phyloP scores from a whole-genome alignment of 1,140 invertebrate genomes.

The Archegozetes longisetosus region DNA sequence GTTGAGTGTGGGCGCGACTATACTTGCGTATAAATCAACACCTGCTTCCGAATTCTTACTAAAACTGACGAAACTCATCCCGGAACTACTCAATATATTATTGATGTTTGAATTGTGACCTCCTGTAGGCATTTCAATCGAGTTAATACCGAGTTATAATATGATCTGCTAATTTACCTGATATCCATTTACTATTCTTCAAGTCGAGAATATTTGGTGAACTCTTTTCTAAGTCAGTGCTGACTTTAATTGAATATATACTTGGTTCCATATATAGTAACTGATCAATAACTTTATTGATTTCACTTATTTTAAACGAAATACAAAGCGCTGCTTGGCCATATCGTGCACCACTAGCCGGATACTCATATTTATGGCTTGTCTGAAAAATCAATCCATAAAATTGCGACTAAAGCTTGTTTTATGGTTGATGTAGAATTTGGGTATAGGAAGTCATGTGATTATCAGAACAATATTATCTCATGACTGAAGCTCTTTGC shows the following conservation, averaged over 20 bases:
- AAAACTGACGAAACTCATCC: not conserved
- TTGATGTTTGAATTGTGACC: not conserved
- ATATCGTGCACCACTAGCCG: slow-evolving; percentile 46
- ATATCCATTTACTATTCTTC: not conserved
- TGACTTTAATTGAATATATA: not conserved
- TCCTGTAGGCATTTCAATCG: too few relatives aligned
- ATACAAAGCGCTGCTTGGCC: slow-evolving; percentile 80
- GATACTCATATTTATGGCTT: slow-evolving; percentile 48
- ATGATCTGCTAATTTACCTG: not conserved
- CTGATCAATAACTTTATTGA: slow-evolving; percentile 47
- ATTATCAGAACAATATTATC: not conserved
- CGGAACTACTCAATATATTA: not conserved
- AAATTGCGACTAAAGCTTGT: not conserved
- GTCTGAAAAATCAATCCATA: not conserved
- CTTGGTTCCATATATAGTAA: not conserved
- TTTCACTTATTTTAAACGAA: slow-evolving; percentile 39
- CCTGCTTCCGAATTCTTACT: slow-evolving; percentile 56
- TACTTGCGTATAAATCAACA: slow-evolving; percentile 50
- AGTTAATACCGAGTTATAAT: too few relatives aligned
- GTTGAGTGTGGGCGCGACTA: slow-evolving; percentile 53
- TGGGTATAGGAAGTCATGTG: not conserved
- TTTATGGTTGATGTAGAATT: too few relatives aligned
- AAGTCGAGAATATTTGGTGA: not conserved
- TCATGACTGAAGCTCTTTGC: too few relatives aligned
- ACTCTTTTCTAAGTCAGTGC: not conserved